Conservation (phyloP, 1,140 invertebrate species). For the Globodera ellingtonae region DNA sequence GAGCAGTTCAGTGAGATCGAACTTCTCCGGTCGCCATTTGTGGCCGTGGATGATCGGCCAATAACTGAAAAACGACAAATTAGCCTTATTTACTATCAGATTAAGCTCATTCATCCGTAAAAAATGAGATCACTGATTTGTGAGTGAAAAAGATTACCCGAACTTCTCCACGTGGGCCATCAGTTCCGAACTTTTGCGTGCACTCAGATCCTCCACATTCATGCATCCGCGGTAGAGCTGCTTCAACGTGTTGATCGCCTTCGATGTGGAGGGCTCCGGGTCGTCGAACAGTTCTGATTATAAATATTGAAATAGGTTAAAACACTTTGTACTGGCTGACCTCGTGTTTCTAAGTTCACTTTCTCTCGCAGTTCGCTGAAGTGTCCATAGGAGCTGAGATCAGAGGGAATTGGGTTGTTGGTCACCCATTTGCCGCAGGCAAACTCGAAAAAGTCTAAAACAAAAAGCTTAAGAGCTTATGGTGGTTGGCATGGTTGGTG, state of each 20-base stretch:
- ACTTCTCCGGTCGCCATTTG: constrained; percentile 35
- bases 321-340: background rate
- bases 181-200: constrained; percentile 32
- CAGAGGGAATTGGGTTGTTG: constrained; percentile 49
- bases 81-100: background rate
- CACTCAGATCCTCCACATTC: constrained; percentile 44
- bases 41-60: constrained; percentile 51
- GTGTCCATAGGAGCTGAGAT: constrained; percentile 56
- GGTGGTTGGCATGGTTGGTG: background rate
- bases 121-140: background rate
- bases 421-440: constrained; percentile 46
- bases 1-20: constrained; percentile 50
- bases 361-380: constrained; percentile 50
- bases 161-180: constrained; percentile 12
- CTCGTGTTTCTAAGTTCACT: constrained; percentile 51
- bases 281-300: constrained; percentile 46
- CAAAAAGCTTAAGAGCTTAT: too few relatives aligned
- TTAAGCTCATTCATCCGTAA: background rate
- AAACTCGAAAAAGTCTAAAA: constrained; percentile 48
- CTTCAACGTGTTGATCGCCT: constrained; percentile 50
- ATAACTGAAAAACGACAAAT: background rate
- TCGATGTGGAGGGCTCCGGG: constrained; percentile 36
- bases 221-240: constrained; percentile 49
- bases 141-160: background rate
- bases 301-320: background rate